Base-by-base conservation (phyloP, 2,113 vertebrate species). In the Mastomys natalensis region DNA sequence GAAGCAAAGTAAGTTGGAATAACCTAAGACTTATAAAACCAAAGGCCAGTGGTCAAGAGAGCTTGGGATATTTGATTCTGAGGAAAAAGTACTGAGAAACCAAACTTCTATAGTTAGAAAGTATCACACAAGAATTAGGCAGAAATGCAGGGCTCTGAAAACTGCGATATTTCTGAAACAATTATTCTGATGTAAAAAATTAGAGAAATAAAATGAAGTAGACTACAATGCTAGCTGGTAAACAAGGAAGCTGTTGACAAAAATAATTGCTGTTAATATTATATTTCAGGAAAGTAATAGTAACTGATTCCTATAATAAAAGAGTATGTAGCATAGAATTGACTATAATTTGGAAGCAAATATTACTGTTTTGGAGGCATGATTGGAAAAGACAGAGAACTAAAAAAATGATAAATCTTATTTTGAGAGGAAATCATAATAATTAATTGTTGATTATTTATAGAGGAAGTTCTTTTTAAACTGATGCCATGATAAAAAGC, bases 141-240 rank as follows among this genome's bases (percentile, higher is more conserved):
- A 81, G 73, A 93, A 92, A 76, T 72, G 37, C 17, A 91, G 0
- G 48, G 7, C 26, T 91, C 26, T 51, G n/a, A 29, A 78, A 86
- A 78, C 77, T 87, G 10, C 40, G 11, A 5, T 19, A 92, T 90
- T 94, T 81, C 85, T 97, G 55, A 89, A 95, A 86, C 85, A 62
- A 62, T 62, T 84, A 80, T 62, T 60, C 11, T 82, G 26, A 94
- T 34, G 70, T 77, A 40, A 93, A 88, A 95, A 91, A 80, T 60
- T 60, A 40, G 93, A 91, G 81, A 84, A 89, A 93, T n/a, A 96
- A 93, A 55, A 76, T 26, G 22, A 76, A 26, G 11, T 34, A 64
- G 31, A 62, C 68, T 91, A 21, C 1, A 51, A 48, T 64, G 34
- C 4, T 58, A 85, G 40, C 51, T 84, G 55, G 17, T 34, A 88